Evolutionary conservation across 2,888 invertebrate genomes (phyloP).

Genomic region (Lasioglossum malachurum): DNA sequence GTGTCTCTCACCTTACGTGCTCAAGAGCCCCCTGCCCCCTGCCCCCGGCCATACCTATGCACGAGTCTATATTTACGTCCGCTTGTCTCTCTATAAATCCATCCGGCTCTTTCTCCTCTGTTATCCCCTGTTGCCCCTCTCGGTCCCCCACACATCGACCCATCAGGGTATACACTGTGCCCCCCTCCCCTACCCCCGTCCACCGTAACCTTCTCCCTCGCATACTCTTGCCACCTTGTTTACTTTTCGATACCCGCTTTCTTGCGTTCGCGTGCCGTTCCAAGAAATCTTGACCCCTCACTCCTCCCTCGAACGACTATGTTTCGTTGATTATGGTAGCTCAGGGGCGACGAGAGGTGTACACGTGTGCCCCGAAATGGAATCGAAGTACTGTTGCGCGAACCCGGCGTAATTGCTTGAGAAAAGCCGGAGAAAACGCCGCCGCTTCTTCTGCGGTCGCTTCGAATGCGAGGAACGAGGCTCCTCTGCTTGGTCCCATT

Average conservation of each 20-base stretch:
- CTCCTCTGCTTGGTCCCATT: not conserved
- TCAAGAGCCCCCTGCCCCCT: not conserved
- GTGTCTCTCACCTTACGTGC: conserved; percentile 35
- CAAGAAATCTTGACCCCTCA: not conserved
- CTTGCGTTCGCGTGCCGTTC: conserved; percentile 43
- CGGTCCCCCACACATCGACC: conserved; percentile 44
- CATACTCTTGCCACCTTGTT: conserved; percentile 27
- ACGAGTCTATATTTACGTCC: conserved; percentile 62
- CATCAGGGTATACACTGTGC: conserved; percentile 20
- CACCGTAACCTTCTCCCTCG: not conserved
- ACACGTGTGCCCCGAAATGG: not conserved
- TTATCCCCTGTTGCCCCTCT: conserved; percentile 26
- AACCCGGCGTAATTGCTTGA: not conserved
- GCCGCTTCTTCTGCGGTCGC: not conserved
- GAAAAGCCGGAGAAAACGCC: not conserved
- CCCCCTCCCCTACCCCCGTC: not conserved
- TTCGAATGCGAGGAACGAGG: not conserved
- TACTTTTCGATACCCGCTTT: conserved; percentile 53
- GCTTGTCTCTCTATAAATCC: conserved; percentile 60
- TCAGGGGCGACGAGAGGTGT: not conserved
- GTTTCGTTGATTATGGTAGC: not conserved
- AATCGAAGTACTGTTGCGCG: not conserved
- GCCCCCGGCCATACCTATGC: conserved; percentile 34
- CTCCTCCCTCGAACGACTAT: not conserved
- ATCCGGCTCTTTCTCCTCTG: conserved; percentile 30